Conservation (phyloP, 2,113 vertebrate genomes). For the Chlamydotis undulata region DNA sequence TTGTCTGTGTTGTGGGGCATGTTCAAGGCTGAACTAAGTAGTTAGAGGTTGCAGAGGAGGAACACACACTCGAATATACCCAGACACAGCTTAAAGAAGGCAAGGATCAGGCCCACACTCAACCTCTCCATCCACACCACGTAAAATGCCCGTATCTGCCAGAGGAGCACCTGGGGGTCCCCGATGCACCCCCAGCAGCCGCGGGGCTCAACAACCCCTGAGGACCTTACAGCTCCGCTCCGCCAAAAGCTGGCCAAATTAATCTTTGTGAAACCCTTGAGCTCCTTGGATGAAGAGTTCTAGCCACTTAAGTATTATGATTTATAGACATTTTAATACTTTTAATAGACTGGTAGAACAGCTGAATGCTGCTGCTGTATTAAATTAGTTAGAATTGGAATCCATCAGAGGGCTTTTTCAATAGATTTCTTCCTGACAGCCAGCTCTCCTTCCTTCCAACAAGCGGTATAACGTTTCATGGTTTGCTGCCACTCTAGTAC, state of each 20-base stretch:
- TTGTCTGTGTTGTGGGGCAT: rapidly evolving
- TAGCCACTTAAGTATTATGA: background rate
- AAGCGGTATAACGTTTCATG: slow-evolving; percentile 16
- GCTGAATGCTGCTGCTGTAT: background rate
- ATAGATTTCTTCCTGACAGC: slow-evolving; percentile 32
- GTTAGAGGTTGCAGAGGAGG: background rate
- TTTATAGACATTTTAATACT: slow-evolving; percentile 22
- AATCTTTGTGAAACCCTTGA: background rate
- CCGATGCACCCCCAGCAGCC: rapidly evolving
- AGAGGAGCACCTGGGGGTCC: background rate
- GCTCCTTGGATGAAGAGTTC: background rate
- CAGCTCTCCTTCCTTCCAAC: background rate
- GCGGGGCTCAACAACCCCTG: background rate
- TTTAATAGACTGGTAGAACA: background rate
- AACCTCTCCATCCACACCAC: background rate
- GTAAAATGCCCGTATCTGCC: background rate
- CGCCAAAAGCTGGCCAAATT: background rate
- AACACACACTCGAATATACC: rapidly evolving
- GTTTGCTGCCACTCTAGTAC: slow-evolving; percentile 14
- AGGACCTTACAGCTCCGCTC: background rate
- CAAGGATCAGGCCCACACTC: background rate
- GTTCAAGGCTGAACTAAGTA: background rate
- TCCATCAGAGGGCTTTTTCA: background rate
- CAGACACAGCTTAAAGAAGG: background rate
- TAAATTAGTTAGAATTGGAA: slow-evolving; percentile 6